Evolutionary conservation across 2,113 vertebrate species (phyloP), one percentile per base, ranked within the genome.

Genomic region (Carlito syrichta): DNA sequence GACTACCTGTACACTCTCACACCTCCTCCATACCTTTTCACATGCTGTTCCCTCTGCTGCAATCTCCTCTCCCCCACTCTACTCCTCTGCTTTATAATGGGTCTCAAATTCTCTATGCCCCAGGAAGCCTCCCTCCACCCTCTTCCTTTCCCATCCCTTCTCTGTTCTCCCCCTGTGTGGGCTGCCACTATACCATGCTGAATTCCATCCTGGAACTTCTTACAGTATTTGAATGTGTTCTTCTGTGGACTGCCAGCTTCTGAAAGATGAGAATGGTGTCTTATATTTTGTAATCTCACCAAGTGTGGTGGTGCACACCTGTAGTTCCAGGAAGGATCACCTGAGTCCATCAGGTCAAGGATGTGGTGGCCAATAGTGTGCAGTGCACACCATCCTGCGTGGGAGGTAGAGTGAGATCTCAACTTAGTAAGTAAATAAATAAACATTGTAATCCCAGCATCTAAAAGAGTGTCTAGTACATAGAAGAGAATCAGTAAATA

Each of bases 151-250:
- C n/a, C 16, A 4, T 27, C 16, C 12, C 25, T 25, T 56, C 27
- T 77, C 8, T 48, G 35, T n/a, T 74, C 35, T 23, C 14, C 23
- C 25, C 43, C 14, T 10, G 5, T 14, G 27, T 1, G n/a, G 12
- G 14, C 30, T 23, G 5, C 19, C 17, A 5, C 52, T 35, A 17
- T 1, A 22, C 22, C 2, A 3, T 8, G 10, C 9, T 25, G 22
- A 20, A 7, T 38, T 69, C 60, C 50, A 52, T 12, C 8, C 35
- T 17, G 54, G 14, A 50, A 10, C 43, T 62, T 11, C 19, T 52
- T 3, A 45, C 38, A 48, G 0, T 58, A 2, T 4, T n/a, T 78
- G 7, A 6, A 5, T 1, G 32, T 11, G 25, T 62, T 58, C 22
- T 40, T 81, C 20, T 77, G 30, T 35, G 63, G 2, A 35, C 32